phyloP scores from a whole-genome alignment of 2,888 invertebrate species.

The Caenorhabditis macrosperma region DNA sequence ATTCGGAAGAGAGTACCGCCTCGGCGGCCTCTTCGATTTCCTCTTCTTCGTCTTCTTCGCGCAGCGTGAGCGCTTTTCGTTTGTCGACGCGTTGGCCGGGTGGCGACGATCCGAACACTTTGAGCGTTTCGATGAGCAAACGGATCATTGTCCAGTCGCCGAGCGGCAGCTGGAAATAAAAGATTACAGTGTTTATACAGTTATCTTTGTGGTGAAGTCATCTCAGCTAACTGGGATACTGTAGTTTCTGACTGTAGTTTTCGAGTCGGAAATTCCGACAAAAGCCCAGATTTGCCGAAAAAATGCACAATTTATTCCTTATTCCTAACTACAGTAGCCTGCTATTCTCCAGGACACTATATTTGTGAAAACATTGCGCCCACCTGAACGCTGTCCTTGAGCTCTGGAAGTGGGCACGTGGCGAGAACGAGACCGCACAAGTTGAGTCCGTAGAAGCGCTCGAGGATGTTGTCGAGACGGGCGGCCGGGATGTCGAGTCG shows the following conservation, averaged over 20 bases:
- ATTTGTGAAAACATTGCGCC: too few species aligned
- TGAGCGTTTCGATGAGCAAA: constrained; percentile 76
- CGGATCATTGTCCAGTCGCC: constrained; percentile 80
- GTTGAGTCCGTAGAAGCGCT: constrained; percentile 66
- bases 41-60: constrained; percentile 65
- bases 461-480: constrained; percentile 61
- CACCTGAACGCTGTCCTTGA: constrained; percentile 65
- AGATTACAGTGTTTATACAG: neutral
- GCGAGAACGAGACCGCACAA: constrained; percentile 79
- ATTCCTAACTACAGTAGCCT: too few species aligned
- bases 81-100: constrained; percentile 64
- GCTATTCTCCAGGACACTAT: too few species aligned
- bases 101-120: constrained; percentile 67
- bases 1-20: constrained; percentile 40
- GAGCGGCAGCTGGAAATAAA: constrained; percentile 67
- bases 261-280: constrained; percentile 19
- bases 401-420: constrained; percentile 81
- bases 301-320: too few species aligned
- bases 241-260: too few species aligned
- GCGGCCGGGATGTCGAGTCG: constrained; percentile 69
- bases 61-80: constrained; percentile 58
- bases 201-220: too few species aligned
- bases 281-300: neutral
- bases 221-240: too few species aligned
- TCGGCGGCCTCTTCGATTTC: constrained; percentile 58